A percentile compares a stretch with the other conserved stretches of the same genome.
These are phyloP conservation scores for Malurus alboscapulatus DNA, from an alignment of 2,113 vertebrate species.

Conservation along the genomic window DNA sequence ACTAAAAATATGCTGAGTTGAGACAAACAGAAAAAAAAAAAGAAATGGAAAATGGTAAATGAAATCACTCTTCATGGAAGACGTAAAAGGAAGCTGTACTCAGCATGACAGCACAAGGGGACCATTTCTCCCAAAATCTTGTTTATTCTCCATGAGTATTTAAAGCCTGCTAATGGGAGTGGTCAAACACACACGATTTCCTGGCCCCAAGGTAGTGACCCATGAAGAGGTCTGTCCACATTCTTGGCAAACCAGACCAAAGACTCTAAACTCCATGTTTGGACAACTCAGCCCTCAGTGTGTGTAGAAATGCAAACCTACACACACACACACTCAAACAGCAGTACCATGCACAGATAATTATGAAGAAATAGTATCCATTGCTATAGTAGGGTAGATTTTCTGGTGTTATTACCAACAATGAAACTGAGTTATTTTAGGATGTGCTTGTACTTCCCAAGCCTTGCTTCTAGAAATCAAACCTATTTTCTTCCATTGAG, in stretches of 20 bases:
- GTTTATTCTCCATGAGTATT: accelerated
- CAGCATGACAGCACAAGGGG: neutral
- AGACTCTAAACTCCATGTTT: neutral
- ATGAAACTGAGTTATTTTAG: neutral
- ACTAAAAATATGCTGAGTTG: neutral
- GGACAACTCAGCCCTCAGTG: accelerated
- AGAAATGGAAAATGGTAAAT: neutral
- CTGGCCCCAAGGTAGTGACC: neutral
- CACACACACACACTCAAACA: accelerated
- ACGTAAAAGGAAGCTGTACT: neutral
- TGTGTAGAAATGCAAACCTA: neutral
- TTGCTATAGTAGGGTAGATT: neutral
- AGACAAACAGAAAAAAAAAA: neutral
- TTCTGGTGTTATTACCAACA: neutral
- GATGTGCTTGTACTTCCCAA: neutral
- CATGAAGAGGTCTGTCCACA: neutral
- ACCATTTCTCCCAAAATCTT: neutral
- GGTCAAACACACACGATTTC: neutral
- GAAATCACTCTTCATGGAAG: neutral
- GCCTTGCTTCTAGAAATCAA: neutral
- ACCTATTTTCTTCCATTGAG: neutral
- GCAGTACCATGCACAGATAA: neutral
- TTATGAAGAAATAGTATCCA: neutral
- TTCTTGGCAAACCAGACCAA: neutral
- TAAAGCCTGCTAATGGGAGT: neutral